Base-by-base conservation (phyloP, 1,140 invertebrate genomes). In the Achroia grisella region DNA sequence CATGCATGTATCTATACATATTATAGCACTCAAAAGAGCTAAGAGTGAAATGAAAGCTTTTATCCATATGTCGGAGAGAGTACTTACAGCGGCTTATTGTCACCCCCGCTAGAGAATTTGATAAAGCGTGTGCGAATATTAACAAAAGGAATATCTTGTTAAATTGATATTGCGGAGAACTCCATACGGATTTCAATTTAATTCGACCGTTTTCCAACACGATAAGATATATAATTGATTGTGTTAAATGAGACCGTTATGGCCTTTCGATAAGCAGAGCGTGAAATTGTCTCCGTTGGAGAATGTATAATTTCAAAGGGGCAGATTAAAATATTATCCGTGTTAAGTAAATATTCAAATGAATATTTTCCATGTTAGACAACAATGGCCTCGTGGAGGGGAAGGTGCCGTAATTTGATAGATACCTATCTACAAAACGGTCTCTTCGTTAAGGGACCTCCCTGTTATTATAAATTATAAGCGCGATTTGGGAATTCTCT, bases 291-390 rank as follows among this genome's bases (percentile, higher is more conserved):
- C 81, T 85, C 73, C 77, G 78, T 63, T 71, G 67, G 78, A 84
- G 82, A 79, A 76, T 82, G 79, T 82, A 83, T 86, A 83, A 84
- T 85, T 23, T 83, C 80, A 77, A 78, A 86, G 80, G 82, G 86
- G 82, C 82, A 86, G 86, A 87, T 87, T 87, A 87, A 86, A 87
- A 87, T 87, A 87, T 87, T 87, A 87, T 86, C 79, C 82, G 82
- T 85, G 86, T 87, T 87, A 86, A 86, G 86, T 87, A 87, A 87
- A 87, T 87, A 87, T 87, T 86, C 82, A 84, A 84, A 79, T 85
- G 84, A 87, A 87, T 86, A 87, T 87, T 86, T 87, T 84, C 84
- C 82, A 78, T 83, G 79, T 85, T 78, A 82, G 74, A 78, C 77
- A 78, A 82, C 78, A 85, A 82, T 82, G 65, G 68, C 56, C 49